Percentiles rank a stretch among this genome's conserved stretches.
Conservation (phyloP, 2,797 vertebrate species). For the Oreochromis grahami region DNA sequence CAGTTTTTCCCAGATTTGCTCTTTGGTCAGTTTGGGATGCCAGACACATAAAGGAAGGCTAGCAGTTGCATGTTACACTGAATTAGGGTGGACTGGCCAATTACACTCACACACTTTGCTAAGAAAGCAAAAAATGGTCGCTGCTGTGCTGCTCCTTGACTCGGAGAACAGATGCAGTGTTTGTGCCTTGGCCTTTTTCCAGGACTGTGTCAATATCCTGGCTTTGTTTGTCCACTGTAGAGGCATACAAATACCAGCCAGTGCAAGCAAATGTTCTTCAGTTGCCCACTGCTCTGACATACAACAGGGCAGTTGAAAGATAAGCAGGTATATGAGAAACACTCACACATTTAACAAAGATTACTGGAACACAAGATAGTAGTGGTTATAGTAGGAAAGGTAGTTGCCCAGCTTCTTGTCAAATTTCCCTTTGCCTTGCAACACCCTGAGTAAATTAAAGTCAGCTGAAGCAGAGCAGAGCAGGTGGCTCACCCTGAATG, state of each 20-base stretch:
- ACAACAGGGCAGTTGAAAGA: constrained; percentile 3
- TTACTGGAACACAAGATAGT: background rate
- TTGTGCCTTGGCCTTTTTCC: constrained; percentile 45
- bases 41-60: constrained; percentile 11
- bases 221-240: constrained; percentile 56
- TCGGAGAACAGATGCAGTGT: constrained; percentile 52
- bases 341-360: background rate
- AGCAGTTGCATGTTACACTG: constrained; percentile 41
- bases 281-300: constrained; percentile 4
- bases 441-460: constrained; percentile 34
- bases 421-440: constrained; percentile 8
- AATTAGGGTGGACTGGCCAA: constrained; percentile 41
- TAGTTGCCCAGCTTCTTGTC: constrained; percentile 6
- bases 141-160: constrained; percentile 20
- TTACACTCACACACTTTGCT: constrained; percentile 27
- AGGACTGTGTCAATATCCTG: constrained; percentile 56
- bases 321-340: background rate
- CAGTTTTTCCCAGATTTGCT: background rate
- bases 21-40: background rate
- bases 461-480: constrained; percentile 46
- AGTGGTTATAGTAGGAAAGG: background rate
- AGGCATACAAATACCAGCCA: constrained; percentile 38
- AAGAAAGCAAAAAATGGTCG: constrained; percentile 35
- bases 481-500: constrained; percentile 72
- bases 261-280: constrained; percentile 37